Conservation (phyloP, 2,888 invertebrate species). For the Laspeyria flexula region DNA sequence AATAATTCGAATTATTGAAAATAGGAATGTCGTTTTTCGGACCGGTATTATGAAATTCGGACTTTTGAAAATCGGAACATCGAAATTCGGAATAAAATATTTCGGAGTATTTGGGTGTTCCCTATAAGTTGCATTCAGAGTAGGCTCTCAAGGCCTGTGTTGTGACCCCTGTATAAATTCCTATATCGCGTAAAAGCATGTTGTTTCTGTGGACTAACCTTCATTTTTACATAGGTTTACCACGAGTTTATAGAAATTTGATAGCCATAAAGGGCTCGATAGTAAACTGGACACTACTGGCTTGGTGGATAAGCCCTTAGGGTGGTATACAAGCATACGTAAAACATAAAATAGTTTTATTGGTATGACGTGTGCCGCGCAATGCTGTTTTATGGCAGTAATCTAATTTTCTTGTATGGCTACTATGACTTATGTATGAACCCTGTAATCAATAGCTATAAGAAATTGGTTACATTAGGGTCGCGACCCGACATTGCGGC, state of each 20-base stretch:
- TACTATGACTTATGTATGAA: not conserved
- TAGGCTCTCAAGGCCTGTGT: no score
- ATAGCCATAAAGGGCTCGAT: conserved; percentile 77
- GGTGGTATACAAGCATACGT: conserved; percentile 69
- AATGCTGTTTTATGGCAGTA: conserved; percentile 33
- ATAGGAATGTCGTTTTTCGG: no score
- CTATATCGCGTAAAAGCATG: conserved; percentile 9
- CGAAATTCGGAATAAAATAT: no score
- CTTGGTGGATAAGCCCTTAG: conserved; percentile 58
- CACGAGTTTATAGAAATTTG: conserved; percentile 79
- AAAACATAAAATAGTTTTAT: conserved; percentile 77
- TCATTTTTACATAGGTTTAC: conserved; percentile 31
- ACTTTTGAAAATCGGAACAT: no score
- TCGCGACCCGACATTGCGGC: no score
- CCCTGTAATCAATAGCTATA: not conserved
- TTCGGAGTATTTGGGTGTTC: no score
- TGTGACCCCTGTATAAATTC: not conserved
- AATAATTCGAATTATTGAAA: no score
- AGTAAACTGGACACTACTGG: conserved; percentile 68
- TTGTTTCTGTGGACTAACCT: conserved; percentile 13
- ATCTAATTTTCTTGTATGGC: conserved; percentile 19
- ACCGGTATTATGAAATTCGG: no score
- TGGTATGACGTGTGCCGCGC: conserved; percentile 49
- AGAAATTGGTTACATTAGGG: no score
- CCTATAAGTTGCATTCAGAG: no score